These are phyloP conservation scores for Grus americana DNA, from an alignment of 2,113 vertebrate species.

Conservation along the genomic window DNA sequence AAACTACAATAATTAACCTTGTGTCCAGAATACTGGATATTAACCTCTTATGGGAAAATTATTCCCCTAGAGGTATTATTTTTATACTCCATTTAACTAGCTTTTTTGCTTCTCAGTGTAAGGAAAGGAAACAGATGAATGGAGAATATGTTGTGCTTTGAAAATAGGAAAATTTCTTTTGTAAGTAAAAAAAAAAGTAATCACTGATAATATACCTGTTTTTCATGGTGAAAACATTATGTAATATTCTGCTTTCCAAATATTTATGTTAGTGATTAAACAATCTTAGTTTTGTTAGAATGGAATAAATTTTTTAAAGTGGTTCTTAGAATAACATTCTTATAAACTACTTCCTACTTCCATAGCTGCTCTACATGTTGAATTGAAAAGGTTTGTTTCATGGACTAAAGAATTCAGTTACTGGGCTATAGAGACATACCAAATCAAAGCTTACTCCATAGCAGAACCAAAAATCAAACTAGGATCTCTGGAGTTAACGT, in stretches of 20 bases:
- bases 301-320: not conserved
- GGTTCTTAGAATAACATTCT: not conserved
- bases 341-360: not conserved
- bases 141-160: not conserved
- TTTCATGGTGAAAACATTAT: not conserved
- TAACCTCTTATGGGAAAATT: slow-evolving; percentile 5
- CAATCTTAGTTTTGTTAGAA: not conserved
- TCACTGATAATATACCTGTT: not conserved
- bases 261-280: not conserved
- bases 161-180: not conserved
- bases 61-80: slow-evolving; percentile 9
- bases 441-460: not conserved
- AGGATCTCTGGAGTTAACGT: not conserved
- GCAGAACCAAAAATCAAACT: not conserved
- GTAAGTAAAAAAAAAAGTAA: not conserved
- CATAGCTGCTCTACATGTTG: not conserved
- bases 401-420: not conserved
- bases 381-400: not conserved
- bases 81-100: slow-evolving; percentile 6
- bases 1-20: slow-evolving; percentile 30
- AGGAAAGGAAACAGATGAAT: not conserved
- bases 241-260: not conserved
- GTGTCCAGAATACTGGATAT: not conserved
- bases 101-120: not conserved
- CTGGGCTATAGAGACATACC: not conserved